Percentiles rank a stretch among this genome's conserved stretches.
phyloP scores from a whole-genome alignment of 2,888 invertebrate genomes.

The Leptinotarsa peninsularis region DNA sequence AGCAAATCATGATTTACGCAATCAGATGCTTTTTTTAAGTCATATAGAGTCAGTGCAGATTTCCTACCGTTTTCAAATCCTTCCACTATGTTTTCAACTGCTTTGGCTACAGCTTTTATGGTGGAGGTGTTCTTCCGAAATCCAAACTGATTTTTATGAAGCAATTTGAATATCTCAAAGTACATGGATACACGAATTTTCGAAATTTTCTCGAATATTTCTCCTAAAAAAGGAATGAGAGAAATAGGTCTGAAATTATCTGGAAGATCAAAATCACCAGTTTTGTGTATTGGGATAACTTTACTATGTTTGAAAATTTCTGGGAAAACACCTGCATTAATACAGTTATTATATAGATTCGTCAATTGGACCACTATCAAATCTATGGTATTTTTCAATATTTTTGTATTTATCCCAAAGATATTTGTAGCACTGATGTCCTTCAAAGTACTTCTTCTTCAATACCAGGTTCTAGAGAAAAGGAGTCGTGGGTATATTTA shows the following conservation, averaged over 20 bases:
- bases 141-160: too few species aligned
- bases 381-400: slow-evolving; percentile 19
- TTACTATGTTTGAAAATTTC: slow-evolving; percentile 17
- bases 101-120: too few species aligned
- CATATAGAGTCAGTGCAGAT: too few species aligned
- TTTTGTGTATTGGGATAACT: slow-evolving; percentile 1
- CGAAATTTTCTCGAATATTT: not conserved
- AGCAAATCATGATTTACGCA: too few species aligned
- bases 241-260: slow-evolving; percentile 7
- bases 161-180: too few species aligned
- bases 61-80: too few species aligned
- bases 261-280: slow-evolving; percentile 5
- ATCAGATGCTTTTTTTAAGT: too few species aligned
- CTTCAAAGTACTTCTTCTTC: slow-evolving; percentile 8
- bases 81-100: too few species aligned
- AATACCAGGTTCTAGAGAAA: slow-evolving; percentile 15
- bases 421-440: slow-evolving; percentile 15
- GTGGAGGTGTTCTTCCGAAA: too few species aligned
- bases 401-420: slow-evolving; percentile 2
- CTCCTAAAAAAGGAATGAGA: not conserved
- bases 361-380: slow-evolving; percentile 22
- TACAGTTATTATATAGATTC: slow-evolving; percentile 21
- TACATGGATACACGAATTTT: not conserved
- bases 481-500: not conserved
- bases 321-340: slow-evolving; percentile 22